Base-by-base conservation (phyloP, 37 sponge, comb jelly and placozoan genomes). In the Oopsacas minuta region DNA sequence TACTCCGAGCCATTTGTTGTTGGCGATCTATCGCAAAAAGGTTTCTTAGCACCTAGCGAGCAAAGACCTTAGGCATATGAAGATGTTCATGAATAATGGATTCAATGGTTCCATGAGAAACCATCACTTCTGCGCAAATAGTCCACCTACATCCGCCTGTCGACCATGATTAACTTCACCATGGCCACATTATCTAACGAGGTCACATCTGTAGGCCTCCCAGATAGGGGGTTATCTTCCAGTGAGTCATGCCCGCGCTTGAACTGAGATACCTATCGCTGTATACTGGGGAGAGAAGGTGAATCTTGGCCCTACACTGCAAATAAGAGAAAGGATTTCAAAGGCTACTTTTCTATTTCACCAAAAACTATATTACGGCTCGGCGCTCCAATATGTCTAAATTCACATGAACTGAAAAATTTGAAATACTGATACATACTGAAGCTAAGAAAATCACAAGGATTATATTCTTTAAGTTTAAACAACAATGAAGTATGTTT, bases 211-310 rank as follows among this genome's bases (percentile, higher is more conserved):
- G 30, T 32, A 61, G 17, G 75, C 22, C 75, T 25, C 75, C 75
- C 75, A 61, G 75, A 61, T 3, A 25, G 7, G 75, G 75, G 75
- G 28, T 61, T 61, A 42, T 42, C 49, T 61, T 61, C 75, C 75
- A 61, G 75, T 12, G 75, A 61, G 28, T 61, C 75, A 61, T 34
- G 75, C 22, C 75, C 75, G 75, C 75, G 75, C 75, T 61, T 61
- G 75, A 61, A 61, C 75, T 61, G 75, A 61, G 75, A 8, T 34
- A 61, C 75, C 75, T 34, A 61, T 61, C 75, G 75, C 75, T 61
- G 22, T 61, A 61, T 34, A 7, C 32, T 61, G 75, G 75, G 30
- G 22, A n/a, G 75, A 61, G 20, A 61, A 34, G 75, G 75, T 25
- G 17, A 61, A 32, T 61, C 22, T 61, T 3, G 7, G 17, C 7